Evolutionary conservation across 2,888 invertebrate genomes (phyloP).

Genomic region (Agonopterix alstromeriana): DNA sequence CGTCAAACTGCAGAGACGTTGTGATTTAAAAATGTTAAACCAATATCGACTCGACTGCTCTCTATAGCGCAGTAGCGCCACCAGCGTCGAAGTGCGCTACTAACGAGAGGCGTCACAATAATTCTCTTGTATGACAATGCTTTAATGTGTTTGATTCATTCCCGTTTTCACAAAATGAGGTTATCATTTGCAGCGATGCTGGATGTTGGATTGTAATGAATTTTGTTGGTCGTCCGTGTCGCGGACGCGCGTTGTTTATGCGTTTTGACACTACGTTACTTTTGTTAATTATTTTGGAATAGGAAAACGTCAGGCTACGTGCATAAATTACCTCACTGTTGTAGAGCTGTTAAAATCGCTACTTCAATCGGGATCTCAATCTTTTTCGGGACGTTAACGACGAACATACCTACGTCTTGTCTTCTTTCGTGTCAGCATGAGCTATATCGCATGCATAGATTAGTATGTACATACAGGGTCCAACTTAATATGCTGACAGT

Average conservation of each 20-base stretch:
- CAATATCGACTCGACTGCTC: conserved; percentile 23
- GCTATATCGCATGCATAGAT: too few species aligned
- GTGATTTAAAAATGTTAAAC: background rate
- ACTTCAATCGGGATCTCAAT: too few species aligned
- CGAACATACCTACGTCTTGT: too few species aligned
- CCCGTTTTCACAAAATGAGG: conserved; percentile 63
- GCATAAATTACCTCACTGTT: too few species aligned
- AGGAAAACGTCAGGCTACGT: too few species aligned
- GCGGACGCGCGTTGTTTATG: conserved; percentile 27
- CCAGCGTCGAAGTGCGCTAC: conserved; percentile 59
- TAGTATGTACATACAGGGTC: too few species aligned
- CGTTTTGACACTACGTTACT: conserved; percentile 13
- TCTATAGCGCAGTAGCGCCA: conserved; percentile 26
- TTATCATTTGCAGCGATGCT: conserved; percentile 63
- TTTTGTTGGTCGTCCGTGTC: conserved; percentile 46
- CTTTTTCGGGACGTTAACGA: too few species aligned
- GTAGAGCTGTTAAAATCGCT: too few species aligned
- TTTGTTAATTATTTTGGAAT: background rate
- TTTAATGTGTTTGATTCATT: conserved; percentile 74
- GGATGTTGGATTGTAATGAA: conserved; percentile 49
- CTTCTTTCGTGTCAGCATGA: too few species aligned
- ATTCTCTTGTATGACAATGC: conserved; percentile 73
- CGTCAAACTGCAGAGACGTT: too few species aligned
- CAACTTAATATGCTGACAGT: too few species aligned
- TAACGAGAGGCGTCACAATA: conserved; percentile 74